Conservation (phyloP, 2,113 vertebrate species). For the Prunella fulvescens region DNA sequence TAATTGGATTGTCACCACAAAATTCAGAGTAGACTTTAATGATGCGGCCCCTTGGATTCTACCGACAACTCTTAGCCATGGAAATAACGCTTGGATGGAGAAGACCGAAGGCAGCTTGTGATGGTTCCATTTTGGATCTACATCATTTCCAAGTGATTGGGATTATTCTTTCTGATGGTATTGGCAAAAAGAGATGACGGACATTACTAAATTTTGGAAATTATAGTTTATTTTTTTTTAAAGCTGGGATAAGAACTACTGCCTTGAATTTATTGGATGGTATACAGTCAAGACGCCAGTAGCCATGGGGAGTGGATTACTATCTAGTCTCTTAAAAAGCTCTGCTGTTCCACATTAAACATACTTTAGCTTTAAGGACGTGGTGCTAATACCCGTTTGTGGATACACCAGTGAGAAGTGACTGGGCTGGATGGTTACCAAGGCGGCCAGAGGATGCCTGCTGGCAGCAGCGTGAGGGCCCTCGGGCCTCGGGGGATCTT, state of each 20-base stretch:
- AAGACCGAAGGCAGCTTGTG: conserved; percentile 72
- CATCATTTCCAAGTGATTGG: conserved; percentile 69
- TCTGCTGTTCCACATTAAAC: conserved; percentile 60
- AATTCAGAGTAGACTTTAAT: conserved; percentile 61
- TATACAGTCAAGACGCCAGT: conserved; percentile 68
- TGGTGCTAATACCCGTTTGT: conserved; percentile 63
- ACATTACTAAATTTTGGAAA: conserved; percentile 74
- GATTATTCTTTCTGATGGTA: conserved; percentile 75
- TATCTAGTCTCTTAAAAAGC: conserved; percentile 62
- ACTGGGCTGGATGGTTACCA: conserved; percentile 78
- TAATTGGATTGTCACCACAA: conserved; percentile 74
- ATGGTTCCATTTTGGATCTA: conserved; percentile 77
- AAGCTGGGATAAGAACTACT: conserved; percentile 72
- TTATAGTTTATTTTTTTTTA: conserved; percentile 69
- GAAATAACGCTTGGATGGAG: conserved; percentile 73
- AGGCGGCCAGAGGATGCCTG: conserved; percentile 62
- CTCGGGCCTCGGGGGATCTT: conserved; percentile 56
- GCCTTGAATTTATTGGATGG: conserved; percentile 71
- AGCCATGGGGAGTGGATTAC: conserved; percentile 78
- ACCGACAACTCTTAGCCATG: conserved; percentile 70
- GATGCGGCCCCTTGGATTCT: conserved; percentile 76
- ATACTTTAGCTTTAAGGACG: conserved; percentile 71
- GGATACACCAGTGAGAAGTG: conserved; percentile 74
- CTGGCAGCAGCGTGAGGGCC: conserved; percentile 56
- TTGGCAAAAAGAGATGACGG: conserved; percentile 70